Conservation (phyloP, 2,888 invertebrate species). For the Sturmia bella region DNA sequence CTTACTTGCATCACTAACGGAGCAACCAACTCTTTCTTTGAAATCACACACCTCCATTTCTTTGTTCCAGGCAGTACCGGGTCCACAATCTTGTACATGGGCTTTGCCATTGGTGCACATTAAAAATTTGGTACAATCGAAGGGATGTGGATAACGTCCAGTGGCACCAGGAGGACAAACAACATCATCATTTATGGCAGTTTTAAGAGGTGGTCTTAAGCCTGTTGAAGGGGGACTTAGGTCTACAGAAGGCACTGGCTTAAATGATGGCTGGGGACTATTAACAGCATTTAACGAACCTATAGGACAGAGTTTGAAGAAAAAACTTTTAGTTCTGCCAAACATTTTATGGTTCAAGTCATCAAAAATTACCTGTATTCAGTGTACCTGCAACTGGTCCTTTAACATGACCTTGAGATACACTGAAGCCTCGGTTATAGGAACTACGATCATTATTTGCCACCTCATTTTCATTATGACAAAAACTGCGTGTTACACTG, state of each 20-base stretch:
- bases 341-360: neutral
- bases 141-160: slow-evolving; percentile 84
- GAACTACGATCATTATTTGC: slow-evolving; percentile 70
- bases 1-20: slow-evolving; percentile 29
- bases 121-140: slow-evolving; percentile 84
- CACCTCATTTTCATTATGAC: slow-evolving; percentile 84
- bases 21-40: slow-evolving; percentile 83
- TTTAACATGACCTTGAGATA: slow-evolving; percentile 20
- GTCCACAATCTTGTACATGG: slow-evolving; percentile 84
- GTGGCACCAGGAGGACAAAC: slow-evolving; percentile 82
- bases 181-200: slow-evolving; percentile 58
- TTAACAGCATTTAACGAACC: slow-evolving; percentile 7
- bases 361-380: slow-evolving; percentile 28
- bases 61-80: slow-evolving; percentile 85
- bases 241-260: neutral
- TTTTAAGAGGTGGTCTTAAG: neutral
- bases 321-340: neutral
- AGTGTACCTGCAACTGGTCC: neutral
- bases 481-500: slow-evolving; percentile 82
- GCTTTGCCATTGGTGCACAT: slow-evolving; percentile 84
- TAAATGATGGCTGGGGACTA: neutral
- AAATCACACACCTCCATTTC: slow-evolving; percentile 83
- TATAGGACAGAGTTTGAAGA: neutral
- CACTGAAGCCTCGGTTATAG: slow-evolving; percentile 34
- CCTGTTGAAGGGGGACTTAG: slow-evolving; percentile 23